These are phyloP conservation scores for Aporrectodea caliginosa DNA, from an alignment of 1,140 invertebrate species.

Conservation along the genomic window DNA sequence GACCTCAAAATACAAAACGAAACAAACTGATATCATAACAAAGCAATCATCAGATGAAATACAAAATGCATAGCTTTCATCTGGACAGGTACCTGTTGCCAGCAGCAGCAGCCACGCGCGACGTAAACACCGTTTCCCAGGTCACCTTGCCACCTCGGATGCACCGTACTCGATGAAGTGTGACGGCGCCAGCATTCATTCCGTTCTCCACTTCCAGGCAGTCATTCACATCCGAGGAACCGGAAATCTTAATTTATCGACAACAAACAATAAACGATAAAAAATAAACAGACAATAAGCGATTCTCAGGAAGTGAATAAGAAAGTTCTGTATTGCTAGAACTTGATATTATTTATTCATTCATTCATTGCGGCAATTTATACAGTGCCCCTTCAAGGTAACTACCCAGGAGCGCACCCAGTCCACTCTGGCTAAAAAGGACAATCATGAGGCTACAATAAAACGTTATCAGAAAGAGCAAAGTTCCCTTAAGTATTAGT, in stretches of 20 bases:
- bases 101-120: slow-evolving; percentile 40
- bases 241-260: slow-evolving; percentile 9
- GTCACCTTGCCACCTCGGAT: slow-evolving; percentile 34
- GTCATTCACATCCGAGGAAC: background rate
- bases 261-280: no score
- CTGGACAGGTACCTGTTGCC: slow-evolving; percentile 44
- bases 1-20: background rate
- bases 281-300: no score
- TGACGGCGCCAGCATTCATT: slow-evolving; percentile 40
- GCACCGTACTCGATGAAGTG: slow-evolving; percentile 45
- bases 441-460: no score
- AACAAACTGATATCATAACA: background rate
- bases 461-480: no score
- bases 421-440: no score
- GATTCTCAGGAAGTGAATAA: background rate
- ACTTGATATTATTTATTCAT: no score
- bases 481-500: no score
- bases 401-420: no score
- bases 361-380: no score
- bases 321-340: background rate
- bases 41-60: background rate
- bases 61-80: background rate
- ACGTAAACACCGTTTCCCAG: slow-evolving; percentile 49
- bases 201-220: slow-evolving; percentile 46
- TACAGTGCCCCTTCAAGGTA: no score